Evolutionary conservation across 2,113 vertebrate genomes (phyloP).

Genomic region (Rhinichthys klamathensis): DNA sequence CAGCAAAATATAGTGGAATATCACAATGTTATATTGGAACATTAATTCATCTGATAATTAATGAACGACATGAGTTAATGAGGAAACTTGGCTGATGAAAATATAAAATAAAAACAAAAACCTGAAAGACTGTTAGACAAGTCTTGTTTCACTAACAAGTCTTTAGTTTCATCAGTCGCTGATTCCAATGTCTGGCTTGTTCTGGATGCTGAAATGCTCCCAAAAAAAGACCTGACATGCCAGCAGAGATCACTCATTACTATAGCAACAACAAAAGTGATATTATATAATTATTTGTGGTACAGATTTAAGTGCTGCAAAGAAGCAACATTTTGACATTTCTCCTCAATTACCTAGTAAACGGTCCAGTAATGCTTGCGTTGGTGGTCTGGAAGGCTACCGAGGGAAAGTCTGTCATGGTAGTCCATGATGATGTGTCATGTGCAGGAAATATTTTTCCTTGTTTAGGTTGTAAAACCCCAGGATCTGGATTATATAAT

Average conservation of each 20-base stretch:
- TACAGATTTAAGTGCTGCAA: not conserved
- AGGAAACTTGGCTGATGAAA: not conserved
- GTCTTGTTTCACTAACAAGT: slow-evolving; percentile 69
- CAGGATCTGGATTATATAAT: slow-evolving; percentile 75
- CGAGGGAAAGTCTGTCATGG: slow-evolving; percentile 63
- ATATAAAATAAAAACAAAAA: slow-evolving; percentile 52
- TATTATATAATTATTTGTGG: not conserved
- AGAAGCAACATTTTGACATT: not conserved
- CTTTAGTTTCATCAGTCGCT: slow-evolving; percentile 71
- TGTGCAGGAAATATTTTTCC: slow-evolving; percentile 72
- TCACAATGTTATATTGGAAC: not conserved
- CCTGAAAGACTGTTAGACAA: slow-evolving; percentile 69
- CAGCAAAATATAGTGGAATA: not conserved
- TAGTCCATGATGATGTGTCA: slow-evolving; percentile 65
- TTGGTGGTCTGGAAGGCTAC: slow-evolving; percentile 72
- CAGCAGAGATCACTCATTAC: not conserved
- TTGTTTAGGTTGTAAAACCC: slow-evolving; percentile 58
- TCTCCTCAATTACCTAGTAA: slow-evolving; percentile 75
- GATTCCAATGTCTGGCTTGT: slow-evolving; percentile 69
- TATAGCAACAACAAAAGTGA: not conserved
- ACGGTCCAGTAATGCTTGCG: slow-evolving; percentile 69
- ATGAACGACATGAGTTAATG: not conserved
- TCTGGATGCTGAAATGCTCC: slow-evolving; percentile 77
- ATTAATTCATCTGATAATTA: not conserved
- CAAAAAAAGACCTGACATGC: slow-evolving; percentile 74